Evolutionary conservation across 2,888 invertebrate genomes (phyloP), one percentile per base, ranked within the genome.

Genomic region (Antheraea assamensis): DNA sequence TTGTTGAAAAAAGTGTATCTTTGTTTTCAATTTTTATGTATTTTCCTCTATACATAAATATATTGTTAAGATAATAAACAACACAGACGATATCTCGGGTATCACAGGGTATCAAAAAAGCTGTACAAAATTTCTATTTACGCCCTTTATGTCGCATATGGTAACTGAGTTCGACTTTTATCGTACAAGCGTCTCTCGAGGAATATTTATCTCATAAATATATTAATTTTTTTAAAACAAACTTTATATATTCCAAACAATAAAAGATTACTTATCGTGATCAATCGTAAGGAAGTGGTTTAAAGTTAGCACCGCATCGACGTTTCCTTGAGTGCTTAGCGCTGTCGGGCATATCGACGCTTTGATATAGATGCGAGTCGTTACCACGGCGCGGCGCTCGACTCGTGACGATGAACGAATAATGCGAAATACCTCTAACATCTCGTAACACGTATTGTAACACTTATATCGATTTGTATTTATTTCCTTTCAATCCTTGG

Each of bases 281-380:
- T 17, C 30, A 19, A 64, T 64, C 30, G 61, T 64, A 64, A 30
- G 61, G 61, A 64, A 64, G 61, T 30, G 61, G 30, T 64, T 64
- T 64, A 64, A 64, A 64, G 27, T 64, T 64, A 64, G 30, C 61
- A 64, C 61, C 61, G 17, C 30, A 64, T 64, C 61, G 61, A 30
- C 27, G 61, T 64, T 64, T 64, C 61, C 61, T 13, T 64, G 61
- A 64, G 61, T 64, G 61, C 27, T 64, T 64, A 64, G 30, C 30
- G 61, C 61, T 64, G 61, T 64, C 61, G 61, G 61, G 61, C 61
- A 64, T 64, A 64, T 64, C 61, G 61, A 64, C 5, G 61, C 61
- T 64, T 64, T 64, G 61, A 64, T 64, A 64, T 64, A 27, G 30
- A 17, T 64, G 27, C 30, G 4, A 64, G 30, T 64, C 61, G 61